These are phyloP conservation scores for Slavum lentiscoides DNA, from an alignment of 2,888 invertebrate genomes.

Conservation along the genomic window DNA sequence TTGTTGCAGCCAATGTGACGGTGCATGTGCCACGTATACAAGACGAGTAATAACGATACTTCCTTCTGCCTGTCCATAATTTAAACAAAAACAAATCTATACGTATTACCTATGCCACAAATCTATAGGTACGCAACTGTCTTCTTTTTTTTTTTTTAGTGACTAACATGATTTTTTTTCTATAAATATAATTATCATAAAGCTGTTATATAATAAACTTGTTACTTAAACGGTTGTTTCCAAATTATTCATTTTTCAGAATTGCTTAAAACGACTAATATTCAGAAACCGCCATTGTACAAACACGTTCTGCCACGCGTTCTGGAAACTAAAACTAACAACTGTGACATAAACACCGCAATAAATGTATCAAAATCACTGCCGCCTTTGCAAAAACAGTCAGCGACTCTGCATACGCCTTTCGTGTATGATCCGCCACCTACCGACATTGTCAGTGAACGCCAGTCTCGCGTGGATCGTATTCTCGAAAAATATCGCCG, in stretches of 20 bases:
- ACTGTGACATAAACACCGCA: neutral
- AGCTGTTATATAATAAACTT: neutral
- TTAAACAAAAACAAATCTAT: slow-evolving; percentile 55
- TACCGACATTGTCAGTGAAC: slow-evolving; percentile 11
- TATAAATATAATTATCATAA: slow-evolving; percentile 34
- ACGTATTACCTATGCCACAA: slow-evolving; percentile 53
- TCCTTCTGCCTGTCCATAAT: slow-evolving; percentile 56
- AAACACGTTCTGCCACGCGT: slow-evolving; percentile 36
- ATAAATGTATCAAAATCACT: neutral
- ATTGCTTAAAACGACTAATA: slow-evolving; percentile 35
- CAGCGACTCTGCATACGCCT: neutral
- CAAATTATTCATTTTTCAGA: slow-evolving; percentile 33
- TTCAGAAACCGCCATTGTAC: slow-evolving; percentile 43
- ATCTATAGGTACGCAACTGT: slow-evolving; percentile 50
- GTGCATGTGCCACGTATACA: slow-evolving; percentile 58
- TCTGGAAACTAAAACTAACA: slow-evolving; percentile 29
- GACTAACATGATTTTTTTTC: slow-evolving; percentile 34
- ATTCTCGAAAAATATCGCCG: slow-evolving; percentile 44
- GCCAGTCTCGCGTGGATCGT: slow-evolving; percentile 29
- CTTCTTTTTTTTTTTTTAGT: slow-evolving; percentile 38
- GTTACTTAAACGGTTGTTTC: neutral
- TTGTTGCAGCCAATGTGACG: slow-evolving; percentile 58
- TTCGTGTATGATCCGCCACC: neutral
- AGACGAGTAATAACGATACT: slow-evolving; percentile 55
- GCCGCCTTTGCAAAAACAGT: neutral